phyloP scores from a whole-genome alignment of 2,797 vertebrate genomes.

The Sebastolobus altivelis region DNA sequence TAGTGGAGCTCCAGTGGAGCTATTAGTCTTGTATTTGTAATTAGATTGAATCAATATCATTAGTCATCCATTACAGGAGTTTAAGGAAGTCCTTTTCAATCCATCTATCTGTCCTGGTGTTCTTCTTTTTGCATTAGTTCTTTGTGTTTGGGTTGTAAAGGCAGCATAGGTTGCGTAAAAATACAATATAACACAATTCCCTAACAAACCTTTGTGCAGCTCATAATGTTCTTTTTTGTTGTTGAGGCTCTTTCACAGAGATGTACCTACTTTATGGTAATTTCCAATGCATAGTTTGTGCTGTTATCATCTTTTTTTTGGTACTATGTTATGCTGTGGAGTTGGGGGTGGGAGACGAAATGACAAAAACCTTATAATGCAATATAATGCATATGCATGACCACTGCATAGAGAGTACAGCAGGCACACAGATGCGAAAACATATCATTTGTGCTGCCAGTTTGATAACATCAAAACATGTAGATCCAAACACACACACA shows the following conservation, averaged over 20 bases:
- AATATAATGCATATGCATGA: slow-evolving; percentile 19
- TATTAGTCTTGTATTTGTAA: slow-evolving; percentile 67
- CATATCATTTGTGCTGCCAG: slow-evolving; percentile 5
- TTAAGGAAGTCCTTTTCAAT: slow-evolving; percentile 62
- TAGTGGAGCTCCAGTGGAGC: slow-evolving; percentile 43
- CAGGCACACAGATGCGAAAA: slow-evolving; percentile 9
- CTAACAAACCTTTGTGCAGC: background rate
- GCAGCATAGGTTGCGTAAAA: background rate
- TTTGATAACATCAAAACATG: slow-evolving; percentile 43
- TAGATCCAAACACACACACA: slow-evolving; percentile 5
- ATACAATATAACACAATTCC: background rate
- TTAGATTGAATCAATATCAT: slow-evolving; percentile 75
- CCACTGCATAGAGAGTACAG: background rate
- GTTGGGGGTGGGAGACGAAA: slow-evolving; percentile 1
- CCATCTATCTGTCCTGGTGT: slow-evolving; percentile 23
- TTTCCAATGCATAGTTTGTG: slow-evolving; percentile 2
- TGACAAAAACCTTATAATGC: background rate
- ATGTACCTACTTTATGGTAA: slow-evolving; percentile 3
- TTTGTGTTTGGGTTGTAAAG: slow-evolving; percentile 6
- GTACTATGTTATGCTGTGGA: background rate
- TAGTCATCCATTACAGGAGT: slow-evolving; percentile 68
- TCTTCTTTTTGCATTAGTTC: slow-evolving; percentile 18
- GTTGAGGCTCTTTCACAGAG: background rate
- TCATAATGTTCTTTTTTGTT: slow-evolving; percentile 11
- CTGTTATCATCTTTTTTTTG: slow-evolving; percentile 13